Evolutionary conservation across 2,113 vertebrate genomes (phyloP).

Genomic region (Mystacornis crossleyi): DNA sequence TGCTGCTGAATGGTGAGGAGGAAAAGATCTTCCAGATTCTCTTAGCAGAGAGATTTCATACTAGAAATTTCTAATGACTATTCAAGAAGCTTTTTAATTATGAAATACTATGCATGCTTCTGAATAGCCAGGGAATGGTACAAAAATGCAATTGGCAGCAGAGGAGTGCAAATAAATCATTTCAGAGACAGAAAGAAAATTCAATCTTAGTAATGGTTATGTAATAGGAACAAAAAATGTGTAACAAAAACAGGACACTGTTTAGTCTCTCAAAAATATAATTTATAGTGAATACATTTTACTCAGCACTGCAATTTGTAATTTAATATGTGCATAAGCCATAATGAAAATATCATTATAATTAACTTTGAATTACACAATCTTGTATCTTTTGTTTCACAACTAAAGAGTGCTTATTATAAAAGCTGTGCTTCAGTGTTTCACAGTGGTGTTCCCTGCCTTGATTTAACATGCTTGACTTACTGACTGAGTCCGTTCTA

Average conservation of each 20-base stretch:
- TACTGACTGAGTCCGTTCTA: conserved; percentile 67
- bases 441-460: conserved; percentile 35
- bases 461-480: conserved; percentile 69
- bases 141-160: conserved; percentile 28
- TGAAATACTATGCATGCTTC: conserved; percentile 27
- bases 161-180: conserved; percentile 7
- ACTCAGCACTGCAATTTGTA: conserved; percentile 15
- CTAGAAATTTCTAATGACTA: conserved; percentile 1
- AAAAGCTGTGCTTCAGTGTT: conserved; percentile 45
- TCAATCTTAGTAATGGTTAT: conserved; percentile 5
- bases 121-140: background rate
- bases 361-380: conserved; percentile 41
- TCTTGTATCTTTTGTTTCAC: conserved; percentile 59
- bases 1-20: background rate
- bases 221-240: conserved; percentile 33
- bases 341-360: conserved; percentile 53
- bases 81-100: conserved; percentile 42
- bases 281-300: conserved; percentile 23
- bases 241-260: background rate
- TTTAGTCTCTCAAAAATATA: background rate
- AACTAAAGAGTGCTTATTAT: conserved; percentile 47
- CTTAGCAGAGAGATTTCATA: background rate
- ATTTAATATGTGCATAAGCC: background rate
- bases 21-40: background rate
- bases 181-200: conserved; percentile 33